Percentiles rank a stretch among this genome's conserved stretches.
Conservation (phyloP, 2,113 vertebrate species). For the Erpornis zantholeuca region DNA sequence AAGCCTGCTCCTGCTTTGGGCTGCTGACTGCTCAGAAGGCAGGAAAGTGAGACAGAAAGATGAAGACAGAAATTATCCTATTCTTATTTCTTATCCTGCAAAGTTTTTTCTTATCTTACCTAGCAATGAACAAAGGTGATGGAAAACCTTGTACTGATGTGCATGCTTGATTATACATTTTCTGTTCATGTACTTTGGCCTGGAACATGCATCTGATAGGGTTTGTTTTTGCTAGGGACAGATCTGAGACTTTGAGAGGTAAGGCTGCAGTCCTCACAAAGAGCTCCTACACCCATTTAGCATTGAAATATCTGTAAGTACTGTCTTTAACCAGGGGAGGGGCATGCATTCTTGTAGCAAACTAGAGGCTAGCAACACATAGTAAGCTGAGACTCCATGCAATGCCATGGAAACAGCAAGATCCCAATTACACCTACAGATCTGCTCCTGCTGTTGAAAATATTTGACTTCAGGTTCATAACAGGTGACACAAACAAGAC, state of each 20-base stretch:
- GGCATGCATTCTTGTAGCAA: not conserved
- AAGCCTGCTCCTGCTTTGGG: not conserved
- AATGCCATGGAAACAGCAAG: not conserved
- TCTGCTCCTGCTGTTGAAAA: not conserved
- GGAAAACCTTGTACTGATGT: not conserved
- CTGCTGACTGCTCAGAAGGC: not conserved
- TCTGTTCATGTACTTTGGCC: not conserved
- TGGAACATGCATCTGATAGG: rapidly evolving
- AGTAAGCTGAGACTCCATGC: not conserved
- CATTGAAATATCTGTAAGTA: not conserved
- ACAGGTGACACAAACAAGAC: not conserved
- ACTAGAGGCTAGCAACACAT: not conserved
- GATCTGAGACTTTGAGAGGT: not conserved
- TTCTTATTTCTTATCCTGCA: not conserved
- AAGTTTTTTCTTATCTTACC: not conserved
- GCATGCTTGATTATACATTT: not conserved
- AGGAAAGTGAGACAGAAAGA: not conserved
- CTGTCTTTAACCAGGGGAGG: not conserved
- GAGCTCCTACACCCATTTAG: not conserved
- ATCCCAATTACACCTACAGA: not conserved
- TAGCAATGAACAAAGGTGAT: not conserved
- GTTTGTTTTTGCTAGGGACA: not conserved
- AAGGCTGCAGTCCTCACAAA: not conserved
- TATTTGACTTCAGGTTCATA: not conserved
- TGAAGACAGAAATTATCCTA: not conserved